phyloP scores from a whole-genome alignment of 37 sponge, comb jelly and placozoan genomes.

The Oscarella lobularis region DNA sequence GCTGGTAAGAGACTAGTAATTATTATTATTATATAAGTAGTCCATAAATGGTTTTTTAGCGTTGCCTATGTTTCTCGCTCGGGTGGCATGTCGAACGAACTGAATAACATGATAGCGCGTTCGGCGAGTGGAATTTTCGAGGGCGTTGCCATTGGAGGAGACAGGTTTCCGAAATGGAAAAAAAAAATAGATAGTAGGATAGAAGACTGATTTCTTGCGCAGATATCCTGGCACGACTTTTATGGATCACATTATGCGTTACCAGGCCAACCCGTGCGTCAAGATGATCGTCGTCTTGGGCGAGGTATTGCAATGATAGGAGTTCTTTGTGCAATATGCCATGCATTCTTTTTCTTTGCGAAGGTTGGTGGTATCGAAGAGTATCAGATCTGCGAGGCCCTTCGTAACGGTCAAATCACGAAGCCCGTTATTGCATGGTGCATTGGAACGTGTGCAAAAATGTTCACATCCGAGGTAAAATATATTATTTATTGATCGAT shows the following conservation, averaged over 20 bases:
- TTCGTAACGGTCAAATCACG: conserved; percentile 70
- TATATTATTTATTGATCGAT: no score
- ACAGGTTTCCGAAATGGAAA: conserved; percentile 42
- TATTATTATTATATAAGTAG: no score
- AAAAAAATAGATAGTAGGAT: background rate
- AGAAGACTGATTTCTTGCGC: background rate
- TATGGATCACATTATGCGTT: conserved; percentile 79
- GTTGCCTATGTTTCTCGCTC: conserved; percentile 96
- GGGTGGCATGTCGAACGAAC: conserved; percentile 97
- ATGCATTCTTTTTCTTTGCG: conserved; percentile 5
- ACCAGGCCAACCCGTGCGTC: conserved; percentile 71
- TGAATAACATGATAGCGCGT: conserved; percentile 84
- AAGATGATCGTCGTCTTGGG: conserved; percentile 88
- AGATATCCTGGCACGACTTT: conserved; percentile 92
- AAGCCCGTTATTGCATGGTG: conserved; percentile 95
- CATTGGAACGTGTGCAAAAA: conserved; percentile 88
- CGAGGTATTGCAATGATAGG: conserved; percentile 56
- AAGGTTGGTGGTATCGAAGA: conserved; percentile 94
- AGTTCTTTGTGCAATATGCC: background rate
- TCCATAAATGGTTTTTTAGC: conserved; percentile 32
- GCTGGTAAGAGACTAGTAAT: conserved; percentile 49
- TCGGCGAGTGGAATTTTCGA: conserved; percentile 88
- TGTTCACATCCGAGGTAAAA: conserved; percentile 81
- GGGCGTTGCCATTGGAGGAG: conserved; percentile 97
- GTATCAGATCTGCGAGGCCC: conserved; percentile 63